phyloP scores from a whole-genome alignment of 2,888 invertebrate species.

The Adineta ricciae region DNA sequence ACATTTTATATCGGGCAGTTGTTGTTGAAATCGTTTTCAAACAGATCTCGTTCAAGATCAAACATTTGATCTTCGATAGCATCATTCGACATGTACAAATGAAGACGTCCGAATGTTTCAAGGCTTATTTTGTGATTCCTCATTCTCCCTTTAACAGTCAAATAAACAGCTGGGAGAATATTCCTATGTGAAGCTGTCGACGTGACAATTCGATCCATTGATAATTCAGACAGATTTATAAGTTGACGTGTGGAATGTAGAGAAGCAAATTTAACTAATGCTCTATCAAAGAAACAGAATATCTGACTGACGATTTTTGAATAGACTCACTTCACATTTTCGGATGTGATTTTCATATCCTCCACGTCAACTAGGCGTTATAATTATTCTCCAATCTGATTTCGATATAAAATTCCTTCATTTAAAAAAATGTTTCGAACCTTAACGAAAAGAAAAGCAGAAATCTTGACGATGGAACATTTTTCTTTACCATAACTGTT shows the following conservation, averaged over 20 bases:
- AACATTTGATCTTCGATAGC: background rate
- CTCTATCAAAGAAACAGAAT: background rate
- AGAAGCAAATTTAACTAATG: background rate
- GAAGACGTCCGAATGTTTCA: constrained; percentile 5
- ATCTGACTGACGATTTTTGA: too few relatives aligned
- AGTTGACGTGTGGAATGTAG: background rate
- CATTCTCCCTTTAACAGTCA: background rate
- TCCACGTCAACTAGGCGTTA: constrained; percentile 24
- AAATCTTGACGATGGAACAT: too few relatives aligned
- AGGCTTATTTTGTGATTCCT: constrained; percentile 6
- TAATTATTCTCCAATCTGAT: constrained; percentile 28
- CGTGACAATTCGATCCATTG: background rate
- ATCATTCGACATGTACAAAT: background rate
- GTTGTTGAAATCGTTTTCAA: background rate
- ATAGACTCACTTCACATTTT: background rate
- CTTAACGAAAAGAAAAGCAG: background rate
- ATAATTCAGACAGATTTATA: background rate
- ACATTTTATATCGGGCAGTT: constrained; percentile 12
- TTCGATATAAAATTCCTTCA: constrained; percentile 32
- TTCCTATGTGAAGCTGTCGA: background rate
- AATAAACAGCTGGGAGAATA: constrained; percentile 14
- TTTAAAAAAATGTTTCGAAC: constrained; percentile 29
- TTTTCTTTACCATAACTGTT: constrained; percentile 2
- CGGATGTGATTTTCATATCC: constrained; percentile 20
- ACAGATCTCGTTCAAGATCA: background rate